A percentile compares a stretch with the other conserved stretches of the same genome.
Evolutionary conservation across 2,113 vertebrate species (phyloP).

Genomic region (Sphyrna mokarran): DNA sequence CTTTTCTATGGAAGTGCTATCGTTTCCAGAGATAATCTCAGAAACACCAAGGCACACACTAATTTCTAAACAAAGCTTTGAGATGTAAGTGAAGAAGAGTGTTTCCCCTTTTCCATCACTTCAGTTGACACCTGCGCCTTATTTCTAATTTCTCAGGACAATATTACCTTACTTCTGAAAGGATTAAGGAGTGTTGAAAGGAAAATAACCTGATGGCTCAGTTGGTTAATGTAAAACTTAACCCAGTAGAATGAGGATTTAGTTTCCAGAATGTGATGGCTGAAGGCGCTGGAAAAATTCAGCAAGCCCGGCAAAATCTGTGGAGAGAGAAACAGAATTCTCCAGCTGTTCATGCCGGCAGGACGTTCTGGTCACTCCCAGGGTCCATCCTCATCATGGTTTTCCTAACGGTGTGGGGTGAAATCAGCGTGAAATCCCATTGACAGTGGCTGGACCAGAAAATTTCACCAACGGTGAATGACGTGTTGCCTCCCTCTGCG

Average conservation of each 20-base stretch:
- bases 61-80: slow-evolving; percentile 16
- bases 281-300: not conserved
- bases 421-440: too few species aligned
- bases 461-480: too few species aligned
- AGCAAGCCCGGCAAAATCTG: not conserved
- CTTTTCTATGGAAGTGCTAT: not conserved
- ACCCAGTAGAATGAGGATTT: not conserved
- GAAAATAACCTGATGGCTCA: not conserved
- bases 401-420: too few species aligned
- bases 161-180: not conserved
- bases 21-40: not conserved
- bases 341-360: too few species aligned
- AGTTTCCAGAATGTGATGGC: not conserved
- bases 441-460: too few species aligned
- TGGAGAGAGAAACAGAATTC: too few species aligned
- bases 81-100: not conserved
- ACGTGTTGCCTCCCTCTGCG: too few species aligned
- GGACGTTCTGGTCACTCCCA: too few species aligned
- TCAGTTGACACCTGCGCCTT: not conserved
- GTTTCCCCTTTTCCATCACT: not conserved
- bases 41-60: not conserved
- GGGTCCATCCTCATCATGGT: too few species aligned
- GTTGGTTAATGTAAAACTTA: not conserved
- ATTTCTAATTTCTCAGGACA: not conserved
- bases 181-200: not conserved